phyloP scores from a whole-genome alignment of 2,888 invertebrate species.

The Polietes domitor region DNA sequence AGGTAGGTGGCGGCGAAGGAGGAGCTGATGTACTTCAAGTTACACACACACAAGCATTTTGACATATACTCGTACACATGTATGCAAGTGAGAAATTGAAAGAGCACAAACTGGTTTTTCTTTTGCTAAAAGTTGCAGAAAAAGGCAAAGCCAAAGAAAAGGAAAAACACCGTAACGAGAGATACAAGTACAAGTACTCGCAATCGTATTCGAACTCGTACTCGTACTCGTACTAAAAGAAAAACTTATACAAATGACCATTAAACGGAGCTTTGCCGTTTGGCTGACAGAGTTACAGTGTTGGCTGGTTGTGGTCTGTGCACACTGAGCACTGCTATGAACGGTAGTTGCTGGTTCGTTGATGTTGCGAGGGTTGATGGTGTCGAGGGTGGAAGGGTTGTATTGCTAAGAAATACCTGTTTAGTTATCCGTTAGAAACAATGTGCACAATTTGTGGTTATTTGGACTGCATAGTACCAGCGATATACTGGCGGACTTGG shows the following conservation, averaged over 20 bases:
- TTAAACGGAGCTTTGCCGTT: slow-evolving; percentile 18
- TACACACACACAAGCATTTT: neutral
- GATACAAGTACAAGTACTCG: neutral
- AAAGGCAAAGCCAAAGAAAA: neutral
- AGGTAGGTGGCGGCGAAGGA: neutral
- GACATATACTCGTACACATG: neutral
- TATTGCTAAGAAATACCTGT: slow-evolving; percentile 52
- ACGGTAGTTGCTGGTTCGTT: no score
- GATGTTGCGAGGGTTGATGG: neutral
- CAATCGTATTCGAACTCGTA: neutral
- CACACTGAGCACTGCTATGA: no score
- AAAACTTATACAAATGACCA: slow-evolving; percentile 27
- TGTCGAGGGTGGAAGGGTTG: neutral
- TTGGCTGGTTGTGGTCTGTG: neutral
- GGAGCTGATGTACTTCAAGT: neutral
- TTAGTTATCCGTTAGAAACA: slow-evolving; percentile 52
- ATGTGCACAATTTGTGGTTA: slow-evolving; percentile 33
- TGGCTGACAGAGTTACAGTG: neutral
- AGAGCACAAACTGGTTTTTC: slow-evolving; percentile 23
- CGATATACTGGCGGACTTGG: slow-evolving; percentile 13
- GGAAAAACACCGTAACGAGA: neutral
- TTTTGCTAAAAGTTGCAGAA: neutral
- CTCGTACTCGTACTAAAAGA: slow-evolving; percentile 2
- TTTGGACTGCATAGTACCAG: neutral
- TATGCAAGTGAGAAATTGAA: slow-evolving; percentile 8